Base-by-base conservation (phyloP, 1,140 invertebrate genomes). In the Oscheius sp. region DNA sequence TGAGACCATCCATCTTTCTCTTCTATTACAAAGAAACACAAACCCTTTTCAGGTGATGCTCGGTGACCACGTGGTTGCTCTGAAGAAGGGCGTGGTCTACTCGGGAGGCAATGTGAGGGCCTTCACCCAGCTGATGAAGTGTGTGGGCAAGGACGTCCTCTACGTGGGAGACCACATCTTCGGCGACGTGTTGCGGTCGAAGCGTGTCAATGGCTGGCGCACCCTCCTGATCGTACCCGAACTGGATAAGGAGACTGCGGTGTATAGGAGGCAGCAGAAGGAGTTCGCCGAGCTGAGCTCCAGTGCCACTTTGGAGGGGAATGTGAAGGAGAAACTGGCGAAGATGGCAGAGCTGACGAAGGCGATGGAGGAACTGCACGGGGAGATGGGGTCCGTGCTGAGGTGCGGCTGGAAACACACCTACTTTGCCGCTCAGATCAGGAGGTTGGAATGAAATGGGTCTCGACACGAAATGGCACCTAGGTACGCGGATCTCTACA, bases 81-180 rank as follows among this genome's bases (percentile, higher is more conserved):
- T 97, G 45, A 88, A 91, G 76, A 89, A 89, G 77, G 88, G 87
- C 23, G 86, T 88, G 63, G 87, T 91, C 26, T 90, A 90, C 82
- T 90, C 89, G 42, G 90, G 90, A 81, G 90, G 90, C 86, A 84
- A 29, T n/a, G 59, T 63, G 38, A 94, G 97, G 83, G 93, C 97
- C 0, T 97, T 99, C 85, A 96, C 94, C 4, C 91, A 95, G 79
- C 87, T 98, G 77, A 94, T 99, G 78, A 92, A 93, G 36, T 93
- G 94, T 28, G 94, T 94, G 86, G 95, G 95, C 55, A 97, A 96
- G 85, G 95, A 99, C 85, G 94, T 99, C 0, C 86, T 99, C 0
- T 99, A 99, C 84, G 91, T 99, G 73, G 94, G 94, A 15, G 95
- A 99, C 87, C 95, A 98, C 84, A 98, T 99, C 78, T 98, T 95